Conservation (phyloP, 2,113 vertebrate genomes). For the Oenanthe oenanthe region DNA sequence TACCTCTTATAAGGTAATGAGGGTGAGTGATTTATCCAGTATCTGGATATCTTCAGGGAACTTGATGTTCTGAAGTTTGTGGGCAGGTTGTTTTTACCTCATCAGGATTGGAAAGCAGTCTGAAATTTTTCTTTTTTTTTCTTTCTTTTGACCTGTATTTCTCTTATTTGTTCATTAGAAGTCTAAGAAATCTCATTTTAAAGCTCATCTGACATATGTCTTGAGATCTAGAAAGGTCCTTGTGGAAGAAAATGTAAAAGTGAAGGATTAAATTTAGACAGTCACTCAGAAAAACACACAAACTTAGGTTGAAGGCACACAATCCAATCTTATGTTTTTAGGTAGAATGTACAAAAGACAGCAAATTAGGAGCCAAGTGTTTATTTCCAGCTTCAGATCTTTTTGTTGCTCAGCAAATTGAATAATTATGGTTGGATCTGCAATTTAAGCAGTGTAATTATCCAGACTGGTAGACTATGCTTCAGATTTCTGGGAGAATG, state of each 20-base stretch:
- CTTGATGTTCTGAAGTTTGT: background rate
- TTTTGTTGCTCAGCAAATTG: background rate
- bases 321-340: background rate
- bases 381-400: conserved; percentile 8
- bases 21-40: background rate
- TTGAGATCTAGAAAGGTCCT: background rate
- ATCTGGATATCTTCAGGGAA: background rate
- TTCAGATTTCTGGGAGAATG: background rate
- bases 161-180: background rate
- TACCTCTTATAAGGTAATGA: background rate
- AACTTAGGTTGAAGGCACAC: background rate
- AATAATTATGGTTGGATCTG: background rate
- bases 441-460: background rate
- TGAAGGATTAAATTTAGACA: background rate
- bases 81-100: background rate
- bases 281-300: background rate
- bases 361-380: background rate
- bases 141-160: background rate
- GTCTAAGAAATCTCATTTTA: background rate
- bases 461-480: background rate
- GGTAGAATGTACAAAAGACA: background rate
- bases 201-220: background rate
- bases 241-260: background rate
- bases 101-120: background rate
- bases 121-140: background rate